phyloP scores from a whole-genome alignment of 1,140 invertebrate species.

The Polypedilum vanderplanki region DNA sequence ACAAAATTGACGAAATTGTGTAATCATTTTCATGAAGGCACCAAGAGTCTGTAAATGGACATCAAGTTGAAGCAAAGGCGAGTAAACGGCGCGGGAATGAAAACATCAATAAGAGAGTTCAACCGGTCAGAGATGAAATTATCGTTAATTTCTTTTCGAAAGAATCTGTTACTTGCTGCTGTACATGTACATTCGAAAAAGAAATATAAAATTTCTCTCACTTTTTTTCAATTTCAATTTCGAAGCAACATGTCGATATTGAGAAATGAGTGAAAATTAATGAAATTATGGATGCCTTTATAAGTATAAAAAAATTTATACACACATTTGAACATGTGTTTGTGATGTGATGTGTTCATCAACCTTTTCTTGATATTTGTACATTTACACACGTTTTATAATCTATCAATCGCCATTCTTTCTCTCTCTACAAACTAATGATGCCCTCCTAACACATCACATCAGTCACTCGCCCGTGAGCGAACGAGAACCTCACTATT shows the following conservation, averaged over 20 bases:
- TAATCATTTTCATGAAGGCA: conserved; percentile 18
- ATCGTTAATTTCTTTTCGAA: neutral
- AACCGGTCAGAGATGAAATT: conserved; percentile 12
- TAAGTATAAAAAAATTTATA: too few relatives aligned
- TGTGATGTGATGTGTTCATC: neutral
- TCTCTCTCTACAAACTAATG: too few relatives aligned
- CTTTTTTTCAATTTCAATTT: neutral
- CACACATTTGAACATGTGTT: too few relatives aligned
- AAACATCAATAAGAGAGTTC: conserved; percentile 13
- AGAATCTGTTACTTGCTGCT: conserved; percentile 1
- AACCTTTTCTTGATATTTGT: neutral
- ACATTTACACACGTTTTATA: too few relatives aligned
- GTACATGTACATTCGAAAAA: neutral
- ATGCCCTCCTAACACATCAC: too few relatives aligned
- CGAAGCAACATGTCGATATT: neutral
- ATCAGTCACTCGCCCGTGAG: too few relatives aligned
- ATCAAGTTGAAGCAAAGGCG: neutral
- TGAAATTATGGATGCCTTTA: neutral
- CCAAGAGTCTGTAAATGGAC: conserved; percentile 16
- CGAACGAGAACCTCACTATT: too few relatives aligned
- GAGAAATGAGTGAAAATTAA: conserved; percentile 14
- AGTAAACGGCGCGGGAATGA: conserved; percentile 2
- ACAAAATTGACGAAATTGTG: conserved; percentile 6
- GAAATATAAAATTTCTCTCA: too few relatives aligned
- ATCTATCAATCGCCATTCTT: too few relatives aligned